phyloP scores from a whole-genome alignment of 2,113 vertebrate species.

The Forbesichthys papilliferus region DNA sequence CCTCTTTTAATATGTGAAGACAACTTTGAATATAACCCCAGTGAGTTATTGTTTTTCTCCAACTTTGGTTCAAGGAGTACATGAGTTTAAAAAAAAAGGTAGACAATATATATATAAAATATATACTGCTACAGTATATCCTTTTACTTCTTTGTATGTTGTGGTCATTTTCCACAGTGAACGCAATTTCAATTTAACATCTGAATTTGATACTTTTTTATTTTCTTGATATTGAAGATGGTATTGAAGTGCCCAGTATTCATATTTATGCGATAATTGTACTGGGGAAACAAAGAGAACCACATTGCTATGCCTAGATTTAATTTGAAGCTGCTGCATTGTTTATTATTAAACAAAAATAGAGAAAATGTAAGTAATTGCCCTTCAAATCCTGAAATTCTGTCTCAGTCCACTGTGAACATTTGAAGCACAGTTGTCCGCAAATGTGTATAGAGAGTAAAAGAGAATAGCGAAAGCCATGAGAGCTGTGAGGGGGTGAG shows the following conservation, averaged over 20 bases:
- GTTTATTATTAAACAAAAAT: too few species aligned
- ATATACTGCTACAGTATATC: constrained; percentile 58
- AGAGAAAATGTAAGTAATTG: background rate
- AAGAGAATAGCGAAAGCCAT: too few species aligned
- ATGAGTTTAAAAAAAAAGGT: constrained; percentile 31
- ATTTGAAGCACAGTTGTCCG: too few species aligned
- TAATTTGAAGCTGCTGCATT: constrained; percentile 29
- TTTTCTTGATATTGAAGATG: constrained; percentile 56
- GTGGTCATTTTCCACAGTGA: constrained; percentile 41
- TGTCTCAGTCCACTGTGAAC: too few species aligned
- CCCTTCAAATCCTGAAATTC: background rate
- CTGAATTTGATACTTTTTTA: constrained; percentile 56
- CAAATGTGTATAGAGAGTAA: too few species aligned
- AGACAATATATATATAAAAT: constrained; percentile 53
- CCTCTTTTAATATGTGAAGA: constrained; percentile 24
- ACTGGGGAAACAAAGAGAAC: constrained; percentile 49
- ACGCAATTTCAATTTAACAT: constrained; percentile 57
- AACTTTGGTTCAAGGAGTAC: constrained; percentile 37
- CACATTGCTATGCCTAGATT: constrained; percentile 59
- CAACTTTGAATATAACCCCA: constrained; percentile 34
- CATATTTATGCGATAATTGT: constrained; percentile 64
- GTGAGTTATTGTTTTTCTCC: constrained; percentile 41
- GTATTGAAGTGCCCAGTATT: constrained; percentile 63
- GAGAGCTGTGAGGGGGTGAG: too few species aligned
- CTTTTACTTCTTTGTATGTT: constrained; percentile 51